These are phyloP conservation scores for Pseudomugil gertrudae DNA, from an alignment of 2,797 vertebrate genomes.

Conservation along the genomic window DNA sequence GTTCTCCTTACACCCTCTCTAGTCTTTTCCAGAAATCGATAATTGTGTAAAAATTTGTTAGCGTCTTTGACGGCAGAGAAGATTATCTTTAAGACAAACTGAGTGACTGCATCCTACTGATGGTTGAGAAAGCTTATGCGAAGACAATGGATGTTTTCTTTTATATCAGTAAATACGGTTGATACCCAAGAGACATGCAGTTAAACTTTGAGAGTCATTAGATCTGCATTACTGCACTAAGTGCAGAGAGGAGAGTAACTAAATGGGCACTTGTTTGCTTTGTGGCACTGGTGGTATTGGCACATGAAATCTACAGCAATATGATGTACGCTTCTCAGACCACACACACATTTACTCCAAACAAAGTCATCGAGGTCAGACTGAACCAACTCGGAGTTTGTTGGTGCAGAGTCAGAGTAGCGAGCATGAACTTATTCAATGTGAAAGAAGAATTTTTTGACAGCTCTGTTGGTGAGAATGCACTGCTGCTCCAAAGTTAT, in stretches of 20 bases:
- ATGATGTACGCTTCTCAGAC: conserved; percentile 16
- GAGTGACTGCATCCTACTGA: conserved; percentile 34
- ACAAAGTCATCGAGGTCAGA: conserved; percentile 29
- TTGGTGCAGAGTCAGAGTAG: conserved; percentile 1
- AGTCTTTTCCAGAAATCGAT: conserved; percentile 16
- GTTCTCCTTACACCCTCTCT: conserved; percentile 29
- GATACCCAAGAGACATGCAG: conserved; percentile 57
- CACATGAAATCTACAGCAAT: conserved; percentile 34
- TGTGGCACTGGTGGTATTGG: conserved; percentile 57
- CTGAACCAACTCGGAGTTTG: conserved; percentile 4
- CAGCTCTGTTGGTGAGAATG: neutral
- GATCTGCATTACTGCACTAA: conserved; percentile 65
- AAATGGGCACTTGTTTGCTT: conserved; percentile 71
- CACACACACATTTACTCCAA: conserved; percentile 34
- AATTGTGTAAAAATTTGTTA: conserved; percentile 6
- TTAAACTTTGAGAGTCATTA: conserved; percentile 63
- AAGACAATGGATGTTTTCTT: conserved; percentile 25
- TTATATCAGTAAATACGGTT: conserved; percentile 35
- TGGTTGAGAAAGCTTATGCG: conserved; percentile 17
- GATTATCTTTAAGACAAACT: conserved; percentile 9
- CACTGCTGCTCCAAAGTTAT: neutral
- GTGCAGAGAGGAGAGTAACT: conserved; percentile 57
- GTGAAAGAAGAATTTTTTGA: neutral
- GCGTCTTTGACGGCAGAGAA: conserved; percentile 1
- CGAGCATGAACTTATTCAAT: neutral